Percentiles rank a stretch among this genome's conserved stretches.
These are phyloP conservation scores for Dorcus parallelipipedus DNA, from an alignment of 2,888 invertebrate genomes.

Conservation along the genomic window DNA sequence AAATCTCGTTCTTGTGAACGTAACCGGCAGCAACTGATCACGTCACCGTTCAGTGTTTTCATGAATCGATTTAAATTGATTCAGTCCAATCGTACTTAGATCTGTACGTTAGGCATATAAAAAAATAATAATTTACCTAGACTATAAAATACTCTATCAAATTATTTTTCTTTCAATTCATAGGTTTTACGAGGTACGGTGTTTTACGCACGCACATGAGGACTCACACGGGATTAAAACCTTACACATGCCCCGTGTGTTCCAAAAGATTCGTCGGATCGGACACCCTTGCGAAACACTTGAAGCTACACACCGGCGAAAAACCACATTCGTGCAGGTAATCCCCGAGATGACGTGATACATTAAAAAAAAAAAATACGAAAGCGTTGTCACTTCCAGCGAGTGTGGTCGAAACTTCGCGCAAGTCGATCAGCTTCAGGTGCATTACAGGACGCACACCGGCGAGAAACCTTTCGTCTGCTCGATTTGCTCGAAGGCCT, in stretches of 20 bases:
- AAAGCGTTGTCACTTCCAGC: slow-evolving; percentile 8
- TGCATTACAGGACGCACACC: slow-evolving; percentile 31
- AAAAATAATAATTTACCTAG: too few relatives aligned
- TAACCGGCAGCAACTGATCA: too few relatives aligned
- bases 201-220: slow-evolving; percentile 27
- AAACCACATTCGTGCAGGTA: slow-evolving; percentile 21
- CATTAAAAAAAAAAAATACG: neutral
- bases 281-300: slow-evolving; percentile 26
- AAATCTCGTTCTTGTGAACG: too few relatives aligned
- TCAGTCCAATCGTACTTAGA: too few relatives aligned
- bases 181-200: slow-evolving; percentile 24
- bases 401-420: slow-evolving; percentile 32
- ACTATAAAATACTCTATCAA: neutral
- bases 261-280: slow-evolving; percentile 25
- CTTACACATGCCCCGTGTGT: slow-evolving; percentile 23
- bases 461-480: slow-evolving; percentile 36
- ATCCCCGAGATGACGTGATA: neutral
- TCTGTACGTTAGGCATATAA: too few relatives aligned
- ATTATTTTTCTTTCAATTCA: slow-evolving; percentile 3
- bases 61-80: too few relatives aligned
- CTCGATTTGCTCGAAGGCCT: slow-evolving; percentile 35
- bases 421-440: slow-evolving; percentile 32
- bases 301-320: slow-evolving; percentile 25
- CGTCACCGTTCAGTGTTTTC: too few relatives aligned
- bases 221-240: slow-evolving; percentile 25